Conservation (phyloP, 2,888 invertebrate genomes). For the Orthosia gracilis region DNA sequence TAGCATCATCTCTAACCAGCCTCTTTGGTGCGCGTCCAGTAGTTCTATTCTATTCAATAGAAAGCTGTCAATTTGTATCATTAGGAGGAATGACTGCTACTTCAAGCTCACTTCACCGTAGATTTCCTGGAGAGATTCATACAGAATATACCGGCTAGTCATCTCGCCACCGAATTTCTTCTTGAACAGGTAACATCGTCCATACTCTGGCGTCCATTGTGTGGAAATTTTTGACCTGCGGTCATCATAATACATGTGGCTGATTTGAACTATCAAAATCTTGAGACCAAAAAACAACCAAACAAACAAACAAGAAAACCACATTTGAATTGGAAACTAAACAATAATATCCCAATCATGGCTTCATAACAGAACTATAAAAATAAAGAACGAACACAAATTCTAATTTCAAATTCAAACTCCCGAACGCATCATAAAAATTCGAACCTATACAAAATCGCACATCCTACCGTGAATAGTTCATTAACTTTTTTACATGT, state of each 20-base stretch:
- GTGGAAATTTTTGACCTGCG: background rate
- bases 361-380: slow-evolving; percentile 2
- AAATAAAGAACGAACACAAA: slow-evolving; percentile 42
- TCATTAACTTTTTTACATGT: slow-evolving; percentile 70
- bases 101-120: too few species aligned
- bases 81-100: too few species aligned
- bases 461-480: slow-evolving; percentile 70
- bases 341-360: background rate
- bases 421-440: slow-evolving; percentile 59
- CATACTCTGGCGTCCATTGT: background rate
- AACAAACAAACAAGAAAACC: too few species aligned
- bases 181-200: too few species aligned
- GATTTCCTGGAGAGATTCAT: too few species aligned
- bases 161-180: background rate
- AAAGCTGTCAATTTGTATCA: too few species aligned
- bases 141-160: too few species aligned
- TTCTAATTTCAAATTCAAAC: slow-evolving; percentile 52
- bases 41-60: too few species aligned
- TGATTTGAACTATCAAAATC: too few species aligned
- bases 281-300: background rate
- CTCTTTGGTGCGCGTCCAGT: too few species aligned
- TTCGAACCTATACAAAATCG: slow-evolving; percentile 62
- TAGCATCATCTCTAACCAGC: too few species aligned
- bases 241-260: background rate
- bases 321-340: background rate